These are phyloP conservation scores for Cataglyphis livida DNA, from an alignment of 2,888 invertebrate species.

Conservation along the genomic window DNA sequence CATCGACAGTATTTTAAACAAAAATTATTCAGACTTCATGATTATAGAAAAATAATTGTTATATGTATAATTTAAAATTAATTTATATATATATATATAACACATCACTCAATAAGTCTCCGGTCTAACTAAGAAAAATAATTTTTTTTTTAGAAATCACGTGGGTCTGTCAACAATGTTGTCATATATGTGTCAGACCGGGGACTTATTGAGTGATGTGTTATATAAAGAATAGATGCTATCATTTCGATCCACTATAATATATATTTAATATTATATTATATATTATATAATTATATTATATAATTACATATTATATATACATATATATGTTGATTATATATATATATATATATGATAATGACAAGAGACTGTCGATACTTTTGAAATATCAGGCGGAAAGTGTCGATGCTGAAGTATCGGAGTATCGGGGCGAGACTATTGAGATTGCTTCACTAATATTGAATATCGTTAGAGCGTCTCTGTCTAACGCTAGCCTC, in stretches of 20 bases:
- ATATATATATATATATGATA: constrained; percentile 1
- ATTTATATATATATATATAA: background rate
- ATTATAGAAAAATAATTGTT: background rate
- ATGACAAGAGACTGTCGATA: constrained; percentile 50
- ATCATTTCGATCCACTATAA: background rate
- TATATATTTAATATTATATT: background rate
- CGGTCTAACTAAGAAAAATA: no score
- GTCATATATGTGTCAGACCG: no score
- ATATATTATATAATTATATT: background rate
- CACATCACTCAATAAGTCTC: no score
- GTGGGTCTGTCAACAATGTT: no score
- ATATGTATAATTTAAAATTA: background rate
- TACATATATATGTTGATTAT: background rate
- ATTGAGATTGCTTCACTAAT: constrained; percentile 44
- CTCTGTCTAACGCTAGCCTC: background rate
- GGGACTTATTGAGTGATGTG: no score
- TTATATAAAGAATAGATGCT: background rate
- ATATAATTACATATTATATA: constrained; percentile 19
- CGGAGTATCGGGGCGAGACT: constrained; percentile 39
- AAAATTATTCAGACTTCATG: background rate
- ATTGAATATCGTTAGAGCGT: constrained; percentile 44
- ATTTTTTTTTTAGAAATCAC: no score
- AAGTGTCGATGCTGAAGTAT: constrained; percentile 52
- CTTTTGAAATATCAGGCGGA: constrained; percentile 50
- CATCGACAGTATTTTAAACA: background rate